Percentiles rank a stretch among this genome's conserved stretches.
phyloP scores from a whole-genome alignment of 2,113 vertebrate species.

The Syngnathus floridae region DNA sequence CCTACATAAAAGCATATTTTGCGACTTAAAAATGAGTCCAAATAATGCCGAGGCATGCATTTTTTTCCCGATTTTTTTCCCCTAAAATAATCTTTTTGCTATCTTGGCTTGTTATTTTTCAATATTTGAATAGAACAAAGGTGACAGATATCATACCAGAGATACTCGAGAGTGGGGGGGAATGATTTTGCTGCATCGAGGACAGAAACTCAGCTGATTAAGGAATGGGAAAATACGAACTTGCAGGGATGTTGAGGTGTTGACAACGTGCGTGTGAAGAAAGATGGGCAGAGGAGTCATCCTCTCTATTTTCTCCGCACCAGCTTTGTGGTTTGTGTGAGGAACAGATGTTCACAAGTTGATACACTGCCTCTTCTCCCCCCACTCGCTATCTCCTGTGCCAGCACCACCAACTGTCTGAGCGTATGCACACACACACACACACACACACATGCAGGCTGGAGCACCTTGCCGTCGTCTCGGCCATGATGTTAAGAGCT shows the following conservation, averaged over 20 bases:
- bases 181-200: background rate
- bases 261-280: slow-evolving; percentile 8
- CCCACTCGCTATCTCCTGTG: slow-evolving; percentile 68
- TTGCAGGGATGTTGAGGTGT: slow-evolving; percentile 27
- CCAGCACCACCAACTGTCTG: slow-evolving; percentile 72
- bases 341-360: slow-evolving; percentile 78
- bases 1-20: too few relatives aligned
- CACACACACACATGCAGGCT: slow-evolving; percentile 9
- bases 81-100: too few relatives aligned
- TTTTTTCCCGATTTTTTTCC: too few relatives aligned
- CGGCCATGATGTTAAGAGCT: background rate
- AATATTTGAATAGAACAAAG: too few relatives aligned
- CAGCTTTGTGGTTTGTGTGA: slow-evolving; percentile 74
- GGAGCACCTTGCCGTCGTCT: background rate
- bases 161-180: background rate
- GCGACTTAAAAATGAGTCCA: too few relatives aligned
- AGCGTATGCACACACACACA: slow-evolving; percentile 4
- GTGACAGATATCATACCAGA: too few relatives aligned
- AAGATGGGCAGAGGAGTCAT: slow-evolving; percentile 51
- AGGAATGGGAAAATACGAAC: slow-evolving; percentile 14
- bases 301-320: slow-evolving; percentile 70
- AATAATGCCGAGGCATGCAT: too few relatives aligned
- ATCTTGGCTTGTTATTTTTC: too few relatives aligned
- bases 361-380: slow-evolving; percentile 72
- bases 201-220: slow-evolving; percentile 13